A percentile compares a stretch with the other conserved stretches of the same genome.
phyloP scores from a whole-genome alignment of 64 coral and sea anemone species.

The Montipora sp. region DNA sequence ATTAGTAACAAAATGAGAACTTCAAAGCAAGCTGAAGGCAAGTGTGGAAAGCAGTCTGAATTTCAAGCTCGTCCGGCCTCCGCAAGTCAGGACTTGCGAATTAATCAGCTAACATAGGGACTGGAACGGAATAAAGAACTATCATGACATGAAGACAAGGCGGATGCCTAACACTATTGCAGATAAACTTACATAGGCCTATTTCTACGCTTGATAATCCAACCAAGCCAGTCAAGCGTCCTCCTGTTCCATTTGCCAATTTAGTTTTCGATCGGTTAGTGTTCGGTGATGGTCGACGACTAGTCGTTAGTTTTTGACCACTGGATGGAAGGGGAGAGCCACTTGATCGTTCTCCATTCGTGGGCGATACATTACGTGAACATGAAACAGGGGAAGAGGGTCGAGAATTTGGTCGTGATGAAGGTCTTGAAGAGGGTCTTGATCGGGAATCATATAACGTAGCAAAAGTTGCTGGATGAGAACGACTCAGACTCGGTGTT shows the following conservation, averaged over 20 bases:
- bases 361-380: constrained; percentile 77
- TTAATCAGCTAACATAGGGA: no score
- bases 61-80: no score
- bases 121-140: not conserved
- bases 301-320: constrained; percentile 32
- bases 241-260: constrained; percentile 27
- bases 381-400: constrained; percentile 70
- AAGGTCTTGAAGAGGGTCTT: constrained; percentile 79
- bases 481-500: constrained; percentile 85
- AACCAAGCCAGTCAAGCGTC: not conserved
- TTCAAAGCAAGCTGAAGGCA: not conserved
- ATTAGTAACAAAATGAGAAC: not conserved
- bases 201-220: constrained; percentile 7
- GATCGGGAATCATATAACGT: constrained; percentile 80
- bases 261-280: constrained; percentile 33
- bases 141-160: not conserved
- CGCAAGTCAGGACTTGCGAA: no score
- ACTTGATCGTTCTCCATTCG: constrained; percentile 34
- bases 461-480: constrained; percentile 79
- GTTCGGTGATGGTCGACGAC: constrained; percentile 23
- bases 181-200: not conserved
- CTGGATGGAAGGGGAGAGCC: constrained; percentile 49
- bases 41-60: no score
- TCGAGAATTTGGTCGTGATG: constrained; percentile 68
- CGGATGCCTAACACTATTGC: not conserved